Base-by-base conservation (phyloP, 2,888 invertebrate species). In the Erpobdella octoculata region DNA sequence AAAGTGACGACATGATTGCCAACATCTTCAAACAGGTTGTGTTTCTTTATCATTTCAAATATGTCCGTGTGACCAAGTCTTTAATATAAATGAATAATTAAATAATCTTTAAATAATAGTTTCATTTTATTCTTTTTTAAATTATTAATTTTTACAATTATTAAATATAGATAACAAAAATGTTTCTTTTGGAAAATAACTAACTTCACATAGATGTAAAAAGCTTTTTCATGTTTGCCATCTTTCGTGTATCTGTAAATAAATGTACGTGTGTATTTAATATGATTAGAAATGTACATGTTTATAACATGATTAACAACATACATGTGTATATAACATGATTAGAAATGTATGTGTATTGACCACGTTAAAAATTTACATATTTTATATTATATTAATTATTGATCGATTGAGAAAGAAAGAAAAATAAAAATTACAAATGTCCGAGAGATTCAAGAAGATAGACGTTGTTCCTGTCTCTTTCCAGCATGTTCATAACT, bases 391-490 rank as follows among this genome's bases (percentile, higher is more conserved):
- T n/a, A n/a, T n/a, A n/a, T n/a, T n/a, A n/a, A n/a, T n/a, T n/a
- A n/a, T n/a, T n/a, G n/a, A n/a, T n/a, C n/a, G n/a, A n/a, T n/a
- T n/a, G n/a, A n/a, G n/a, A n/a, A n/a, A n/a, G n/a, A n/a, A n/a
- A n/a, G n/a, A n/a, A n/a, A n/a, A n/a, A n/a, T n/a, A n/a, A n/a
- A n/a, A n/a, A 71, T 33, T 21, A 73, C 62, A 96, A 86, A 80
- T 93, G 88, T 0, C 93, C 94, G 71, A 96, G 85, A 0, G 93
- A 90, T 85, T 93, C 92, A 48, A 94, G 86, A 75, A 94, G 87
- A 8, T 89, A 84, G 78, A 87, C 88, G 77, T 90, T 89, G 78
- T 90, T 88, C 25, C 87, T 87, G 72, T 85, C 83, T 37, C 72
- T 89, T 78, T 79, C 81, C 28, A 93, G 86, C 81, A 90, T 89